Evolutionary conservation across 2,797 vertebrate species (phyloP), one percentile per base, ranked within the genome.

Genomic region (Chaenodraco wilsoni): DNA sequence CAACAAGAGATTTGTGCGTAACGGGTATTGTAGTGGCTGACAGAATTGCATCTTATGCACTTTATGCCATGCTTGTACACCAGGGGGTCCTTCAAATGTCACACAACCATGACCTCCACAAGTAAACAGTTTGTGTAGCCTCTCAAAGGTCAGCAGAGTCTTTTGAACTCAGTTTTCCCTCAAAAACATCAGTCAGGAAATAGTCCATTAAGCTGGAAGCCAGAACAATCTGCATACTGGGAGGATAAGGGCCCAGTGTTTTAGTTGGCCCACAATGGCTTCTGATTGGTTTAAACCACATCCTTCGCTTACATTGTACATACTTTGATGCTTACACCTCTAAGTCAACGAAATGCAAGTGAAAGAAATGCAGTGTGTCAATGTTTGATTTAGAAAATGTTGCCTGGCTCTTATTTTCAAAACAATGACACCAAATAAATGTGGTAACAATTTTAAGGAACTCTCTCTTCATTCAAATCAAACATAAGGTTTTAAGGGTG

Each of bases 111-210:
- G 64, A 55, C 27, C 31, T 41, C 21, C 13, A 60, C 19, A 8
- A 52, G 56, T 61, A 50, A 31, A 62, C 1, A 2, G n/a, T 62
- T 55, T 58, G 66, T 50, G 33, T 27, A 16, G 45, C 33, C n/a
- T 21, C 48, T 41, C n/a, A 16, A 31, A 50, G 61, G 37, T 60
- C 56, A 31, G 16, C 15, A 41, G 45, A 54, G 51, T 62, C 50
- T 56, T 57, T 21, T 58, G 10, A 59, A 23, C 21, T 19, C 8
- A 15, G 5, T 51, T 63, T 64, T 31, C 27, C 52, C 37, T 69
- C 8, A 52, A 15, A 58, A 46, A 41, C 14, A 10, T 51, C 12
- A 12, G 33, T 50, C 54, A 23, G 14, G 10, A 27, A 54, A 45
- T 19, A 3, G 1, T 57, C 44, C 44, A 48, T 27, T 21, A 54